phyloP scores from a whole-genome alignment of 2,797 vertebrate species.

The Chrosomus eos region DNA sequence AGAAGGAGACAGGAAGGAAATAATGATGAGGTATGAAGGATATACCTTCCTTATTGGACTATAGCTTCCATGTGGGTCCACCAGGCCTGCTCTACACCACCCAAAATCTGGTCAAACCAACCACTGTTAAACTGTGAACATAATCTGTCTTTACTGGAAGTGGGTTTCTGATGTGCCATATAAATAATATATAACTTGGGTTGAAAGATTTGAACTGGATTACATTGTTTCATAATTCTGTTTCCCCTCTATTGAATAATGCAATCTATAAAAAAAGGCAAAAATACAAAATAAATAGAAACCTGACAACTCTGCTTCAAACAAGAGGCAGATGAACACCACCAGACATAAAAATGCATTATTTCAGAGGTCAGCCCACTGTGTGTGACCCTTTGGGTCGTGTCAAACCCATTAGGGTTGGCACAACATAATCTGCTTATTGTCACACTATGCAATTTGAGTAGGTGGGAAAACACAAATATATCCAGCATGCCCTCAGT shows the following conservation, averaged over 20 bases:
- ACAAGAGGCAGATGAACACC: background rate
- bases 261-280: background rate
- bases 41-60: constrained; percentile 20
- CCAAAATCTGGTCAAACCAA: constrained; percentile 9
- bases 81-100: constrained; percentile 12
- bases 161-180: constrained; percentile 6
- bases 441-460: constrained; percentile 38
- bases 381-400: constrained; percentile 57
- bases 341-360: constrained; percentile 62
- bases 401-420: constrained; percentile 63
- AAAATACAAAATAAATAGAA: background rate
- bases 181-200: background rate
- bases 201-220: background rate
- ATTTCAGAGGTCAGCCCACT: constrained; percentile 51
- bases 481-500: constrained; percentile 55
- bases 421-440: constrained; percentile 61
- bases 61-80: constrained; percentile 40
- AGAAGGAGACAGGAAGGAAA: constrained; percentile 58
- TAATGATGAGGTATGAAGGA: constrained; percentile 64
- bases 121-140: constrained; percentile 39
- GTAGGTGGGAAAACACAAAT: constrained; percentile 58
- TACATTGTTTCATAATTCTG: background rate
- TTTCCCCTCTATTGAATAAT: background rate
- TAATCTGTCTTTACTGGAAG: constrained; percentile 56
- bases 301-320: background rate